phyloP scores from a whole-genome alignment of 2,797 vertebrate genomes.

The Labroides dimidiatus region DNA sequence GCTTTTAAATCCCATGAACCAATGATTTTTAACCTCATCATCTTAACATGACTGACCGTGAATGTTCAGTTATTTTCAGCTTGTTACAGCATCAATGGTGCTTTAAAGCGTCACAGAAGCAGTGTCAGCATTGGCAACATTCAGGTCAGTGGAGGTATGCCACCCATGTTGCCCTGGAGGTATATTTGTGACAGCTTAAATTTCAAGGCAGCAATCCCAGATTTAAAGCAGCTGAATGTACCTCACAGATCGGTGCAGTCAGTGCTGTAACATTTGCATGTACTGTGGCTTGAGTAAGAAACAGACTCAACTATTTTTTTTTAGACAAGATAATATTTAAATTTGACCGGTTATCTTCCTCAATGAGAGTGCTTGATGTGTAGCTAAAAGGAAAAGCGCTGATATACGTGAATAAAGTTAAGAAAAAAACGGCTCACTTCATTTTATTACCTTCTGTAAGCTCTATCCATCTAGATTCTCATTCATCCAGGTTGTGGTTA shows the following conservation, averaged over 20 bases:
- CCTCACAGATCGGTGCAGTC: background rate
- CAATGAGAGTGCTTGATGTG: too few relatives aligned
- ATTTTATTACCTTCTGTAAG: too few relatives aligned
- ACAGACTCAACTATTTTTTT: background rate
- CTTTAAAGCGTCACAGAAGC: background rate
- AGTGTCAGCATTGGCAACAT: background rate
- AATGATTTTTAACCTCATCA: too few relatives aligned
- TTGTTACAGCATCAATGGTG: background rate
- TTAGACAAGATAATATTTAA: too few relatives aligned
- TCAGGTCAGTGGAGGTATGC: constrained; percentile 2
- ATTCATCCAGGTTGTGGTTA: too few relatives aligned
- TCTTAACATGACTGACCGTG: too few relatives aligned
- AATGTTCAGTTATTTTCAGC: background rate
- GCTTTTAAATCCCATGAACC: too few relatives aligned
- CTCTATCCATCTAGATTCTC: too few relatives aligned
- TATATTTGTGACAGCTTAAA: constrained; percentile 24
- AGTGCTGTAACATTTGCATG: background rate
- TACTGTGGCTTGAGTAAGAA: background rate
- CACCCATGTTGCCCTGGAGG: background rate
- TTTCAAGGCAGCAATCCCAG: constrained; percentile 10
- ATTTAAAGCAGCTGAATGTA: constrained; percentile 8
- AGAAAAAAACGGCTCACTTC: too few relatives aligned
- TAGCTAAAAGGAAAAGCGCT: too few relatives aligned
- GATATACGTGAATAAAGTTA: too few relatives aligned
- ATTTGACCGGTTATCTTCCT: too few relatives aligned